Percentiles rank a stretch among this genome's conserved stretches.
Evolutionary conservation across 2,888 invertebrate genomes (phyloP).

Genomic region (Branchipolynoe longqiensis): DNA sequence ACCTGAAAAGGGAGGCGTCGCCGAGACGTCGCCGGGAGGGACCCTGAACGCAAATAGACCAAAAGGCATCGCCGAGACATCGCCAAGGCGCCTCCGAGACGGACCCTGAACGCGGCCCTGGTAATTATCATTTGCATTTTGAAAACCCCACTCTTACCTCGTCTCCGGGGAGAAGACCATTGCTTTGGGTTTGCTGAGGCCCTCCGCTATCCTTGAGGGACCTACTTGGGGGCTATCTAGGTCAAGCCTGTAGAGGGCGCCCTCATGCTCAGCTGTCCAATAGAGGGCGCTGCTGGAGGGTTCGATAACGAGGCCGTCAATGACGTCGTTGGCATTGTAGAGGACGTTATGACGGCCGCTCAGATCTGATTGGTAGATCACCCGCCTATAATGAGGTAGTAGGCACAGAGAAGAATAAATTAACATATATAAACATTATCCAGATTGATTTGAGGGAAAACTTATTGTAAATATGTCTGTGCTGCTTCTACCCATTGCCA

Average conservation of each 20-base stretch:
- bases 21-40: too few species aligned
- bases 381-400: background rate
- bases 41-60: too few species aligned
- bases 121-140: too few species aligned
- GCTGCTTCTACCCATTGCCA: too few species aligned
- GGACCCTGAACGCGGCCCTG: too few species aligned
- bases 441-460: too few species aligned
- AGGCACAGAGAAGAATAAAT: background rate
- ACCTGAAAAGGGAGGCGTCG: too few species aligned
- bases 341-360: background rate
- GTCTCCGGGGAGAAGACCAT: background rate
- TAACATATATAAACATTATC: too few species aligned
- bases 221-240: background rate
- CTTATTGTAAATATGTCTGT: too few species aligned
- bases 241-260: constrained; percentile 11
- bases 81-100: too few species aligned
- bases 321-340: constrained; percentile 51
- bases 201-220: background rate
- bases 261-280: constrained; percentile 57
- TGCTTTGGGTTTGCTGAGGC: constrained; percentile 30
- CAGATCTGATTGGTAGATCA: background rate
- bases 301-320: constrained; percentile 60
- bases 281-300: constrained; percentile 39
- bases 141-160: too few species aligned
- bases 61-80: too few species aligned